Conservation (phyloP, 2,888 invertebrate genomes). For the Nasonia oneida region DNA sequence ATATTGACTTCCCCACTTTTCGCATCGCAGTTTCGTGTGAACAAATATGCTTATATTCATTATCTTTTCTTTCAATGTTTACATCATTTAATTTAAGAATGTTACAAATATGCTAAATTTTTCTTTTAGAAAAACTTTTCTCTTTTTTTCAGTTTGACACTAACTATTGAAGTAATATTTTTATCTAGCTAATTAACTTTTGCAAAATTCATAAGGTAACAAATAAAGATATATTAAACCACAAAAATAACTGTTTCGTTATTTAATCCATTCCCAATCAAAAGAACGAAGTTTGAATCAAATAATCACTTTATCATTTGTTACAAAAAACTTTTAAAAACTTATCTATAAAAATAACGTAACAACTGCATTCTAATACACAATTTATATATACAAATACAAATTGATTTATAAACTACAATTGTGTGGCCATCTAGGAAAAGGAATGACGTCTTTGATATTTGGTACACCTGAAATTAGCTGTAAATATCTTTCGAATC, state of each 20-base stretch:
- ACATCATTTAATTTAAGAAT: constrained; percentile 31
- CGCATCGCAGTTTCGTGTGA: constrained; percentile 55
- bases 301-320: not conserved
- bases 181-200: constrained; percentile 42
- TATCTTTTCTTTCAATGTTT: constrained; percentile 33
- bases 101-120: constrained; percentile 16
- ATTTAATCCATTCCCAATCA: not conserved
- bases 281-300: not conserved
- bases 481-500: constrained; percentile 95
- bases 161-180: constrained; percentile 32
- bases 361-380: not conserved
- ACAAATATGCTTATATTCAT: constrained; percentile 20
- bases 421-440: constrained; percentile 96
- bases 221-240: constrained; percentile 42
- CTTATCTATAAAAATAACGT: not conserved
- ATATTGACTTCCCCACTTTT: constrained; percentile 26
- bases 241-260: constrained; percentile 22
- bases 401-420: constrained; percentile 80
- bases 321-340: not conserved
- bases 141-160: constrained; percentile 38
- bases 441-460: constrained; percentile 96
- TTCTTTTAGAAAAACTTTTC: constrained; percentile 17
- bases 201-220: constrained; percentile 18
- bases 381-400: not conserved
- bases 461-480: constrained; percentile 89